Evolutionary conservation across 2,797 vertebrate genomes (phyloP), one percentile per base, ranked within the genome.

Genomic region (Spinus pinus): DNA sequence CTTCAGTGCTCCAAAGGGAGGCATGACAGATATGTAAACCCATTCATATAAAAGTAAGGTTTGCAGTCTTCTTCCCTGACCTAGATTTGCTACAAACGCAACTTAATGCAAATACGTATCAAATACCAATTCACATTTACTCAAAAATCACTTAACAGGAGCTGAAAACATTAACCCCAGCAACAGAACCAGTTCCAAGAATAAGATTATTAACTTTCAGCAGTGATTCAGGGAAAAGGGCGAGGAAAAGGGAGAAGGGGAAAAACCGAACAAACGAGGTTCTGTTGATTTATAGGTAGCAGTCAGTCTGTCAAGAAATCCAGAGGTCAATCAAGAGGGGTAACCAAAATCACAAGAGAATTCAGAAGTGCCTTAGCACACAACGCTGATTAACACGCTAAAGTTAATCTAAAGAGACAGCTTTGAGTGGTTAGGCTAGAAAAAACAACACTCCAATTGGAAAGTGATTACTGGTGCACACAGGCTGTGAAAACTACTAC

Each of bases 111-210:
- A 96, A 96, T 90, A 81, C 0, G 1, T 88, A 86, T 87, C 81
- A 93, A 96, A 95, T 4, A 10, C 93, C 90, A 95, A 95, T 92
- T 90, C 94, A 78, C 72, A 78, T 96, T 97, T 93, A 90, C 54
- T 95, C 88, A 78, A 77, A 90, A 91, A 94, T 94, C 69, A 74
- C 73, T 95, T 95, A 87, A 95, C 33, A 3, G 90, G 74, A 92
- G 90, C 91, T 91, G 95, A 96, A 95, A 96, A 96, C 96, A 97
- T 97, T 97, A 97, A 97, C 90, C 93, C 94, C 97, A 97, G 97
- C 96, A 97, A 95, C 96, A 94, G 96, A 97, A 97, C 96, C 97
- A 96, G 95, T 96, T 96, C 90, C 41, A 86, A 95, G 92, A 96
- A n/a, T 94, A 85, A 85, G 84, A 94, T 93, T 95, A 93, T 97